Evolutionary conservation across 2,888 invertebrate species (phyloP), one percentile per base, ranked within the genome.

Genomic region (Drosophila flavopinicola): DNA sequence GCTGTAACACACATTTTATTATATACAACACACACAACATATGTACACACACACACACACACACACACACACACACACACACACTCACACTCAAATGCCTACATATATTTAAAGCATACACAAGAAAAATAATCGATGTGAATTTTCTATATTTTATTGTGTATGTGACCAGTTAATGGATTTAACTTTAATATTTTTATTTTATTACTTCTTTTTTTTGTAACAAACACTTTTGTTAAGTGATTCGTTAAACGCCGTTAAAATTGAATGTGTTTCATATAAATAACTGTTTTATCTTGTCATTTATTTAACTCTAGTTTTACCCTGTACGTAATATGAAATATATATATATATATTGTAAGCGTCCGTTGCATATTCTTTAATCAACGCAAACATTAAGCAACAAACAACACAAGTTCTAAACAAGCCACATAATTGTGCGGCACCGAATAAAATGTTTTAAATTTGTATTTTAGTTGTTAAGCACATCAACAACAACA

Each of bases 1-100:
- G 74, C 77, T 78, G 82, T 85, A 39, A 60, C 33, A 57, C 60
- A 54, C 54, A 71, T 45, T 75, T 71, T 79, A 66, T 83, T 79
- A 84, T 79, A 79, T 57, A 76, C 45, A 72, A 45, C 32, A 57
- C 39, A 56, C 10, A 10, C 20, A 23, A 59, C 25, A 63, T 24
- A 24, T 27, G 52, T 15, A 47, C 29, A 57, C 29, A 29, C 48
- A 59, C 11, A 35, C 37, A 35, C 11, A 32, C 20, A 54, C 15
- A 37, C 13, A 38, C 9, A 66, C n/a, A 48, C 29, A 65, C 20
- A n/a, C n/a, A n/a, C n/a, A n/a, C 45, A 42, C 13, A 45, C 15
- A 30, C 17, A 57, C 13, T 30, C 29, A 38, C 29, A 30, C 24
- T 24, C 27, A n/a, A 32, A 33, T 29, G 41, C 10, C 39, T 39